Base-by-base conservation (phyloP, 2,797 vertebrate species). In the Rhadinocentrus ornatus region DNA sequence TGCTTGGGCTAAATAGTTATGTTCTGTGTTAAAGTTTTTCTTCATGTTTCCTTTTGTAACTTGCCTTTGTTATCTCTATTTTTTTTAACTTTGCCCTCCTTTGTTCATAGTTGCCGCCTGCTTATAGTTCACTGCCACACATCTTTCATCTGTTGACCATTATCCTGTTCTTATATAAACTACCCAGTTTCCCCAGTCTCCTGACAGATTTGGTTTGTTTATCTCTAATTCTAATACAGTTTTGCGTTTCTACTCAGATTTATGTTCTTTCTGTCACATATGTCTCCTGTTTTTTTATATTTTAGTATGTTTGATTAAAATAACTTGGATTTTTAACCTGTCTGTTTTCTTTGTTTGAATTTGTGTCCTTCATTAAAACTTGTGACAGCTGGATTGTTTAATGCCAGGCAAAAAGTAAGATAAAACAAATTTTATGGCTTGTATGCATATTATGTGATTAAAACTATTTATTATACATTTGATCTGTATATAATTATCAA, bases 331-430 rank as follows among this genome's bases (percentile, higher is more conserved):
- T 46, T 11, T 8, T 46, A 5, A n/a, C 18, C 41, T 20, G 18
- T 2, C 18, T n/a, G 41, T 4, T 16, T 44, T 3, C 16, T 24
- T 59, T 29, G 52, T 15, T 32, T 55, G 31, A 3, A 20, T 63
- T 48, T 62, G 24, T 34, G 3, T 55, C 61, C n/a, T n/a, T 46
- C 57, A 35, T n/a, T 34, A 15, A 39, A 34, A 32, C 53, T 13
- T 64, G 50, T 72, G 16, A 26, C 60, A 60, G 12, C 10, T 27
- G 22, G 35, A 58, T 39, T 37, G 8, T 62, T 37, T 24, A 59
- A 52, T 13, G 9, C 57, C 67, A 70, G 34, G 3, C 15, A 55
- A 13, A n/a, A 11, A 16, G 9, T 37, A 65, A 56, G 2, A 6
- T 50, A 7, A 24, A 24, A 1, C 54, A 53, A 53, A 9, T 15